phyloP scores from a whole-genome alignment of 2,113 vertebrate genomes.

The Paralichthys olivaceus region DNA sequence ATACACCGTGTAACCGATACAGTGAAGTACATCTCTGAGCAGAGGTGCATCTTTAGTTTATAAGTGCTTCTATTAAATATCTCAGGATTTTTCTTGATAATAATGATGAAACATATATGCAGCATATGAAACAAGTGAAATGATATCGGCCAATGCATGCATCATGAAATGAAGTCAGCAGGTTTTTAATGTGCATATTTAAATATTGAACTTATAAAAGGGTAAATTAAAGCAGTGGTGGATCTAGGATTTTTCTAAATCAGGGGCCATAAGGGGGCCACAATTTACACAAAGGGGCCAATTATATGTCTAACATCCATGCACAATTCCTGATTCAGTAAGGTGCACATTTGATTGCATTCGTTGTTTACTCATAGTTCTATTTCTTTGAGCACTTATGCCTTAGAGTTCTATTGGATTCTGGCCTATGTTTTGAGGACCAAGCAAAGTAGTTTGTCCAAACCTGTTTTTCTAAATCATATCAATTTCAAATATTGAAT shows the following conservation, averaged over 20 bases:
- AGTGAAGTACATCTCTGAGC: constrained; percentile 9
- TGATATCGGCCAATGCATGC: background rate
- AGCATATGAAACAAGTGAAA: background rate
- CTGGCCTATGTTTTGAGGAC: too few species aligned
- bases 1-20: constrained; percentile 24
- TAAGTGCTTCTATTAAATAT: constrained; percentile 20
- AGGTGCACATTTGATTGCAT: background rate
- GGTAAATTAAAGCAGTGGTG: background rate
- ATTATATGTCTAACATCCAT: background rate
- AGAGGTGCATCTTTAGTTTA: background rate
- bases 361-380: too few species aligned
- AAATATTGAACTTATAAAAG: background rate
- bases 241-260: background rate
- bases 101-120: background rate
- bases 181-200: background rate
- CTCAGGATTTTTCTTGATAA: background rate
- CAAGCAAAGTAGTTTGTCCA: too few species aligned
- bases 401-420: too few species aligned
- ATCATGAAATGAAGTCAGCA: background rate
- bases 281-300: background rate
- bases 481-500: too few species aligned
- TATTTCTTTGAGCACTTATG: background rate
- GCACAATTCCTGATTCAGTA: background rate
- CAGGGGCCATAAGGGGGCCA: background rate
- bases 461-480: too few species aligned